These are phyloP conservation scores for Oscheius sp. DNA, from an alignment of 2,888 invertebrate genomes.

Conservation along the genomic window DNA sequence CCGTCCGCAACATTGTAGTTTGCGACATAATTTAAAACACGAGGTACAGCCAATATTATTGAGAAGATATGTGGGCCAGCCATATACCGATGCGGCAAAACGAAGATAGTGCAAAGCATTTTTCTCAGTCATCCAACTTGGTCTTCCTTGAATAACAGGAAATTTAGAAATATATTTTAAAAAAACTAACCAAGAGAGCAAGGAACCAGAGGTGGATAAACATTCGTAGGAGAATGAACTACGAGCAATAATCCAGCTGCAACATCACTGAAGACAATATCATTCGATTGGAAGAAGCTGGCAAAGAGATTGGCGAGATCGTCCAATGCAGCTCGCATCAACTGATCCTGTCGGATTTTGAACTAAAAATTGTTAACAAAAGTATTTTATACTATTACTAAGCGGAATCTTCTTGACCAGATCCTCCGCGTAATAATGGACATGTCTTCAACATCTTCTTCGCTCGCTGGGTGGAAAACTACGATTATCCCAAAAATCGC, in stretches of 20 bases:
- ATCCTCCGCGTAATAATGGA: conserved; percentile 57
- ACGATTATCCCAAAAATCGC: conserved; percentile 63
- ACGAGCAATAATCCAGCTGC: conserved; percentile 88
- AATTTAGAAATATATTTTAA: not conserved
- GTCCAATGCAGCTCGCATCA: conserved; percentile 69
- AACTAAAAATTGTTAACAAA: conserved; percentile 59
- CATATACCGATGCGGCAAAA: conserved; percentile 86
- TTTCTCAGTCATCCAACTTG: conserved; percentile 39
- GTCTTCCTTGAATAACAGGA: not conserved
- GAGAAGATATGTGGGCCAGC: conserved; percentile 84
- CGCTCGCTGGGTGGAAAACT: conserved; percentile 55
- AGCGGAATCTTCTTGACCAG: conserved; percentile 59
- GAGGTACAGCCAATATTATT: conserved; percentile 59
- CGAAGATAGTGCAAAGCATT: conserved; percentile 76
- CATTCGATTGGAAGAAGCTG: conserved; percentile 71
- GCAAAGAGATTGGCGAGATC: conserved; percentile 66
- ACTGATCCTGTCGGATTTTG: conserved; percentile 66
- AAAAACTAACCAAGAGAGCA: conserved; percentile 27
- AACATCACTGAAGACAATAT: conserved; percentile 88
- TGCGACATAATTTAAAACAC: conserved; percentile 48
- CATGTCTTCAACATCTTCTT: conserved; percentile 51
- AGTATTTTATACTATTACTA: too few relatives aligned
- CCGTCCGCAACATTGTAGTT: conserved; percentile 56
- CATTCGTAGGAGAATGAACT: conserved; percentile 68
- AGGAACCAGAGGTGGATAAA: conserved; percentile 54